phyloP scores from a whole-genome alignment of 2,797 vertebrate species.

The Eutrigla gurnardus region DNA sequence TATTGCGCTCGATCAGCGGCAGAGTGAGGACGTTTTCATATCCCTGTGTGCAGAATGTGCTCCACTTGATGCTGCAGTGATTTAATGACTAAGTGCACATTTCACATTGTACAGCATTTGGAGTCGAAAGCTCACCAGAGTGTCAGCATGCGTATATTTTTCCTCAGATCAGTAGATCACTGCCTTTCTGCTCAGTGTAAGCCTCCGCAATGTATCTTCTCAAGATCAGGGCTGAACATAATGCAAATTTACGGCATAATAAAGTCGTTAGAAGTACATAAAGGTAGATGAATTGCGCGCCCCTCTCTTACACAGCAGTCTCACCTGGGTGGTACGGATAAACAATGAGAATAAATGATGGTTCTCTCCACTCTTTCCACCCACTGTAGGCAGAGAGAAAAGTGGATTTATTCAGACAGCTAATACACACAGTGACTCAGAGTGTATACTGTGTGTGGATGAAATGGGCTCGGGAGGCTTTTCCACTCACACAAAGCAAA shows the following conservation, averaged over 20 bases:
- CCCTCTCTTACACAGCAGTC: conserved; percentile 16
- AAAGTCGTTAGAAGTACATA: conserved; percentile 50
- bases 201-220: conserved; percentile 26
- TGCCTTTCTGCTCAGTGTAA: conserved; percentile 13
- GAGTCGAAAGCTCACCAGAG: conserved; percentile 45
- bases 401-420: conserved; percentile 73
- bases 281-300: conserved; percentile 42
- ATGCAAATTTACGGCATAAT: conserved; percentile 48
- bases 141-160: conserved; percentile 38
- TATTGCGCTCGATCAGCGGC: conserved; percentile 55
- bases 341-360: conserved; percentile 62
- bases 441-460: conserved; percentile 68
- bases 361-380: conserved; percentile 44
- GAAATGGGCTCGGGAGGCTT: conserved; percentile 66
- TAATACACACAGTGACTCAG: conserved; percentile 72
- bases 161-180: conserved; percentile 32
- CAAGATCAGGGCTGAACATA: conserved; percentile 33
- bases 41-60: conserved; percentile 36
- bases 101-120: conserved; percentile 50
- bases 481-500: conserved; percentile 75
- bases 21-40: conserved; percentile 61
- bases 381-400: conserved; percentile 56
- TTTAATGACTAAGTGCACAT: conserved; percentile 54
- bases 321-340: conserved; percentile 54
- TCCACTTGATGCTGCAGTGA: conserved; percentile 56